A percentile compares a stretch with the other conserved stretches of the same genome.
Conservation (phyloP, 2,113 vertebrate species). For the Urocolius indicus region DNA sequence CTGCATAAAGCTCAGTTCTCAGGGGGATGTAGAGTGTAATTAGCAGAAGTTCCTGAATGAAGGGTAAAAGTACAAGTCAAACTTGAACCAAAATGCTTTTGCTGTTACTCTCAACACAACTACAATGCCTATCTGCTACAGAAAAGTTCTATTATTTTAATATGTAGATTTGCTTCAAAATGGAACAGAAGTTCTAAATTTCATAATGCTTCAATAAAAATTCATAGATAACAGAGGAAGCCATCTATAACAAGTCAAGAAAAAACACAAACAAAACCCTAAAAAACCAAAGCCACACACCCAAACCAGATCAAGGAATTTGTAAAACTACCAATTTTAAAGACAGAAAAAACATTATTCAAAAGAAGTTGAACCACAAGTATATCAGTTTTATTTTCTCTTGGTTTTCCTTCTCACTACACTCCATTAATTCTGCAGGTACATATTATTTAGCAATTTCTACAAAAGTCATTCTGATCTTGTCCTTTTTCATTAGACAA, state of each 20-base stretch:
- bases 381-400: background rate
- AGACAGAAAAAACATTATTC: background rate
- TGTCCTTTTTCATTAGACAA: background rate
- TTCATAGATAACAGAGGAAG: background rate
- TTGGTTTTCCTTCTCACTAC: background rate
- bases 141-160: background rate
- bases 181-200: background rate
- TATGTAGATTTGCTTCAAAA: background rate
- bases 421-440: background rate
- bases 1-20: background rate
- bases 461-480: background rate
- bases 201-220: fast-evolving
- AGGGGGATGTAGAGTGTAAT: background rate
- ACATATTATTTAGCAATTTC: background rate
- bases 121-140: background rate
- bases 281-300: background rate
- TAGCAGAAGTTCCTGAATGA: background rate
- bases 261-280: background rate
- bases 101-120: background rate
- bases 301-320: background rate
- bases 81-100: background rate
- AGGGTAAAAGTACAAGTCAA: background rate
- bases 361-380: background rate
- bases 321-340: background rate
- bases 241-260: background rate